phyloP scores from a whole-genome alignment of 2,113 vertebrate species.

The Pseudorasbora parva region DNA sequence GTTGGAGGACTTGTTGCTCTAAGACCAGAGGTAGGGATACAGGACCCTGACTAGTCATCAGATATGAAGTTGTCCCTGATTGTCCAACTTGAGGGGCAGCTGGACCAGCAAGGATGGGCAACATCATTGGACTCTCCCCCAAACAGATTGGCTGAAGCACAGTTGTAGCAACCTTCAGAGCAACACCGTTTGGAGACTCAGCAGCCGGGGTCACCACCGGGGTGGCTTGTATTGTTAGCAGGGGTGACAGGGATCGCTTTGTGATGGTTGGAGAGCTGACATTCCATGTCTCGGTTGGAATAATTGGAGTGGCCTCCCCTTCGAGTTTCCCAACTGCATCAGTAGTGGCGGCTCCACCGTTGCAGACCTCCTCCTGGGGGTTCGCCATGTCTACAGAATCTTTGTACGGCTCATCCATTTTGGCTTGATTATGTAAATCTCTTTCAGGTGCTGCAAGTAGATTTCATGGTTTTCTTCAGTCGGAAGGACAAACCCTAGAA shows the following conservation, averaged over 20 bases:
- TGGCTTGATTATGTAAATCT: slow-evolving; percentile 50
- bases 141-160: slow-evolving; percentile 95
- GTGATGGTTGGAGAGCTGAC: slow-evolving; percentile 80
- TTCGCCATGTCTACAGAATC: slow-evolving; percentile 80
- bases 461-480: slow-evolving; percentile 45
- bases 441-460: slow-evolving; percentile 69
- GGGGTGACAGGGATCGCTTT: slow-evolving; percentile 82
- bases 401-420: slow-evolving; percentile 84
- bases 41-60: slow-evolving; percentile 90
- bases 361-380: slow-evolving; percentile 73
- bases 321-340: slow-evolving; percentile 82
- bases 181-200: slow-evolving; percentile 84
- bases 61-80: slow-evolving; percentile 81
- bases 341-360: slow-evolving; percentile 51
- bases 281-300: slow-evolving; percentile 84
- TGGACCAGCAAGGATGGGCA: slow-evolving; percentile 90
- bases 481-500: slow-evolving; percentile 73
- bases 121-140: slow-evolving; percentile 89
- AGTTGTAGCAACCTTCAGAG: slow-evolving; percentile 90
- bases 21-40: slow-evolving; percentile 90
- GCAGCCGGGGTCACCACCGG: slow-evolving; percentile 79
- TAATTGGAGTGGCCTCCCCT: slow-evolving; percentile 78
- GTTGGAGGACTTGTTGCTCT: slow-evolving; percentile 96
- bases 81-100: slow-evolving; percentile 82
- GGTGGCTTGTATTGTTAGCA: slow-evolving; percentile 79